Base-by-base conservation (phyloP, 2,113 vertebrate genomes). In the Microtus richardsoni region DNA sequence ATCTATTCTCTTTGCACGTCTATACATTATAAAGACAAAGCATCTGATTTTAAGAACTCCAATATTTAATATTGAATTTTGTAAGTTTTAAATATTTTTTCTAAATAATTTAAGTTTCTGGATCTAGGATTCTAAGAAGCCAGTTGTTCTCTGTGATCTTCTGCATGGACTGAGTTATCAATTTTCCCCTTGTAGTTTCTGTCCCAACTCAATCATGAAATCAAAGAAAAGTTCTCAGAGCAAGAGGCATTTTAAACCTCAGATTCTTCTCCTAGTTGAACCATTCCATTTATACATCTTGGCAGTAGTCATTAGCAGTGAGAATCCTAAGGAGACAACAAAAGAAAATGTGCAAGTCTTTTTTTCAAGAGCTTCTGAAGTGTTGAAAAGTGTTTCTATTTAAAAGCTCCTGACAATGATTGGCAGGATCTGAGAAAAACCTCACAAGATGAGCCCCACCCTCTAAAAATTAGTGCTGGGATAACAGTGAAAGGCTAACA, bases 381-480 rank as follows among this genome's bases (percentile, higher is more conserved):
- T 96, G 92, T 95, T 96, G 89, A 96, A 97, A 98, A 97, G 89
- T 91, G 95, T 97, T 97, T 97, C 97, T 97, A 95, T 97, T 97
- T 97, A 97, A 97, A 97, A 97, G 78, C 95, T 95, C 60, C 93
- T 97, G 95, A 97, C 97, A 97, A 95, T 97, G 97, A 98, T 97
- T 97, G 97, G 96, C 97, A 98, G 95, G 94, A 97, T 95, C 96
- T 95, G 91, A 97, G 92, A 89, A 97, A 97, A 97, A 96, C 66
- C 74, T 97, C 68, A 62, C 64, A 92, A 96, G 77, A 96, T 87
- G 93, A 97, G 89, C 95, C 95, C 96, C 92, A 74, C 96, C 97
- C 94, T 96, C 91, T 90, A 79, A 97, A 85, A 96, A 96, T 96
- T 80, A 95, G 84, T 91, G 79, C 96, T 87, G 91, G 62, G 68